Base-by-base conservation (phyloP, 2,888 invertebrate species). In the Chaetogeoica ovagalla region DNA sequence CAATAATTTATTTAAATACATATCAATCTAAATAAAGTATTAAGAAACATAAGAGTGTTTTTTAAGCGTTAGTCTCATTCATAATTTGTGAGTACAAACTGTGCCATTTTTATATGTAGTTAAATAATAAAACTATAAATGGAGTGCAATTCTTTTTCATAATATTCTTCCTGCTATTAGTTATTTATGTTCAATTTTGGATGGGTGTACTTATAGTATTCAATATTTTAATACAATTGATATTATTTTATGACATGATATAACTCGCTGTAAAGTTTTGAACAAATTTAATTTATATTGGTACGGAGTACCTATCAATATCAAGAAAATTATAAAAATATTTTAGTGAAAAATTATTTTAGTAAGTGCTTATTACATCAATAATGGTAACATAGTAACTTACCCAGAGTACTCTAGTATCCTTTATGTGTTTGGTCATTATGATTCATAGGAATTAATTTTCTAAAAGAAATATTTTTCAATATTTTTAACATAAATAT, bases 401-500 rank as follows among this genome's bases (percentile, higher is more conserved):
- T 21, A 66, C 43, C 21, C 15, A 23, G 43, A 43, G 17, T 19
- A 52, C 30, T 43, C 7, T 52, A 68, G 19, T 19, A 23, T 68
- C 48, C 23, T 52, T 19, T 68, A 30, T 11, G 30, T 60, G 13
- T 23, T 30, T 68, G 30, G 0, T 30, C 11, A 19, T 60, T 68
- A 68, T 6, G 11, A 68, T 23, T 68, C 21, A 30, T 60, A 13
- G 13, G 60, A 60, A 60, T 2, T 60, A 60, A 23, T 23, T 60
- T 60, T 60, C 60, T 60, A 60, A 23, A 60, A 60, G 23, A 59
- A 59, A 59, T 59, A 21, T 59, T n/a, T 59, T 59, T 55, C 55
- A 55, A 23, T 15, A 62, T 82, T 30, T 39, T 21, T 19, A 69
- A 55, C 62, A 79, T 59, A 62, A 75, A 73, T 21, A 39, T 59